Percentiles rank a stretch among this genome's conserved stretches.
These are phyloP conservation scores for Agonopterix subpropinquella DNA, from an alignment of 2,888 invertebrate genomes.

Conservation along the genomic window DNA sequence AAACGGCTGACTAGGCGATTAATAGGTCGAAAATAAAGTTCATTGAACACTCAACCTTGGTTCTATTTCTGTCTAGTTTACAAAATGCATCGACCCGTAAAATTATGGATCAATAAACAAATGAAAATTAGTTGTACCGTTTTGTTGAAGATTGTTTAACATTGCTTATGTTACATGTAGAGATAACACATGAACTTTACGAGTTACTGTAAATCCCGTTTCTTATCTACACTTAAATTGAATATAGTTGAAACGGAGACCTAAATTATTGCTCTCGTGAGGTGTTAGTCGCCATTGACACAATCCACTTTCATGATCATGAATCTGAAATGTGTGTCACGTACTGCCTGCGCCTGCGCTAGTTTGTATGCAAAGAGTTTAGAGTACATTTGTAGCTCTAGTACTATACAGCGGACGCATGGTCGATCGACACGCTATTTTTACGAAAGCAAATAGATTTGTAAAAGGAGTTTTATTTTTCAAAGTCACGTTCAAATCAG, in stretches of 20 bases:
- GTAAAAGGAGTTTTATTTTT: no score
- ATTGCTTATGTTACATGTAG: no score
- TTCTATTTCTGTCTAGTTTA: constrained; percentile 5
- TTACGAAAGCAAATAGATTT: neutral
- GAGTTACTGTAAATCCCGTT: no score
- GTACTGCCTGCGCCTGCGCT: neutral
- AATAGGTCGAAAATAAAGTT: constrained; percentile 13
- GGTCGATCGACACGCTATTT: neutral
- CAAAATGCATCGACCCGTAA: constrained; percentile 5
- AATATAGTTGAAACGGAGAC: no score
- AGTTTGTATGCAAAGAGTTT: no score
- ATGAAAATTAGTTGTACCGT: no score
- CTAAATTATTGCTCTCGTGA: no score
- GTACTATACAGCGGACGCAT: neutral
- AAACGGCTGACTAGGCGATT: constrained; percentile 13
- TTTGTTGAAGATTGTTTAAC: no score
- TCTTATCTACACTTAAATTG: no score
- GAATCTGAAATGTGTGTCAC: constrained; percentile 16
- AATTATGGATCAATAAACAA: constrained; percentile 1
- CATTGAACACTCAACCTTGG: constrained; percentile 5
- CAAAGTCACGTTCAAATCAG: no score
- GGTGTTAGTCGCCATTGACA: neutral
- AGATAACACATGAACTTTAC: no score
- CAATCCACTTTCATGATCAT: constrained; percentile 8
- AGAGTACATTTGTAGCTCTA: neutral